Evolutionary conservation across 2,113 vertebrate species (phyloP), one percentile per base, ranked within the genome.

Genomic region (Mastomys coucha): DNA sequence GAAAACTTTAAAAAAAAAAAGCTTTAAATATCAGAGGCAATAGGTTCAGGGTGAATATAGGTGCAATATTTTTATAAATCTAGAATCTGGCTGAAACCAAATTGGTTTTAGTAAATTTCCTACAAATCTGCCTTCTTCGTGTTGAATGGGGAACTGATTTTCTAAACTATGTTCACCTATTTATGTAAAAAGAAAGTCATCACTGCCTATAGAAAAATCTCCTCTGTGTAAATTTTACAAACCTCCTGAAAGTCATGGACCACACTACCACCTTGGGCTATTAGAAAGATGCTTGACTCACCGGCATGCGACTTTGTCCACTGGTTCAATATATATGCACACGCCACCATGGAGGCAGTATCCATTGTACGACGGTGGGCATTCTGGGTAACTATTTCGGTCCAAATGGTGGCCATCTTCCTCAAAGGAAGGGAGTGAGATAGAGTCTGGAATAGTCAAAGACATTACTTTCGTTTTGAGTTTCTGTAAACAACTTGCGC

Each of bases 251-350:
- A 22, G 22, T 12, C 19, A 39, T 1, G 45, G 51, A 8, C 12
- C 2, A 49, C 31, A 16, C 0, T 1, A 0, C 31, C 42, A 13
- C 9, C 51, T n/a, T 19, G 16, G 0, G n/a, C 70, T 26, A 6
- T 12, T 17, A 5, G 69, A 75, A 53, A 76, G 84, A 60, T 22
- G 33, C 31, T 39, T 56, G 14, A 98, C 98, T 99, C 99, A 99
- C 99, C 99, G 99, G 99, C 99, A 99, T 19, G 99, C 99, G 0
- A 99, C 99, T 58, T 98, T 98, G 92, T 99, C 98, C 39, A 99
- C 97, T 8, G 99, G 98, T 67, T 99, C 98, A 42, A 99, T 98
- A 87, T 99, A 99, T 97, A 99, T 98, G 96, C 99, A 99, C 75
- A 99, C 95, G 0, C 99, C 99, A 0, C 98, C 98, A 12, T 99